A percentile compares a stretch with the other conserved stretches of the same genome.
These are phyloP conservation scores for Zaprionus capensis DNA, from an alignment of 1,140 invertebrate genomes.

Conservation along the genomic window DNA sequence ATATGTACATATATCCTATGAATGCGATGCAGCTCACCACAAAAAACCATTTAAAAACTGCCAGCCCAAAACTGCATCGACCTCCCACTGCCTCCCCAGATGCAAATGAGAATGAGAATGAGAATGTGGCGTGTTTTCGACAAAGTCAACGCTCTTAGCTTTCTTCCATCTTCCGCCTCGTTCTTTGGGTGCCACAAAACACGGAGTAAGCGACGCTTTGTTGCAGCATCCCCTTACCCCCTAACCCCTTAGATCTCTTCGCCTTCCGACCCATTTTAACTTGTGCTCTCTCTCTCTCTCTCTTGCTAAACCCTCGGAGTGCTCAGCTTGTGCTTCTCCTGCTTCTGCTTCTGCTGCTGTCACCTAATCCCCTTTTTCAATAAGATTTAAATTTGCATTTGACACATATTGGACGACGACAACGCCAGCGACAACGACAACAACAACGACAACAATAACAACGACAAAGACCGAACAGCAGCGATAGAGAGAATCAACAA, in stretches of 20 bases:
- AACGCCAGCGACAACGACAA: constrained; percentile 44
- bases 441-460: constrained; percentile 8
- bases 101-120: constrained; percentile 43
- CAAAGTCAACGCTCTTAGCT: constrained; percentile 35
- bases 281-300: neutral
- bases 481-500: constrained; percentile 30
- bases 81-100: neutral
- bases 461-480: constrained; percentile 3
- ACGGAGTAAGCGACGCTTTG: constrained; percentile 32
- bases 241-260: no score
- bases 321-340: constrained; percentile 17
- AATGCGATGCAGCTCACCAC: constrained; percentile 66
- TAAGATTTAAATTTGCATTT: constrained; percentile 83
- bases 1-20: constrained; percentile 26
- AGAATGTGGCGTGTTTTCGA: constrained; percentile 36
- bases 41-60: constrained; percentile 75
- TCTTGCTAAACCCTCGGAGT: constrained; percentile 2
- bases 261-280: neutral
- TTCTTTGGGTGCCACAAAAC: constrained; percentile 37
- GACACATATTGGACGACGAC: constrained; percentile 82
- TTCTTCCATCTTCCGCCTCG: constrained; percentile 31
- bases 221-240: constrained; percentile 8
- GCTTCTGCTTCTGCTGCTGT: constrained; percentile 66
- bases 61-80: constrained; percentile 45
- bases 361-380: constrained; percentile 80